Percentiles rank a stretch among this genome's conserved stretches.
Conservation (phyloP, 2,797 vertebrate genomes). For the Emydoidea blandingii region DNA sequence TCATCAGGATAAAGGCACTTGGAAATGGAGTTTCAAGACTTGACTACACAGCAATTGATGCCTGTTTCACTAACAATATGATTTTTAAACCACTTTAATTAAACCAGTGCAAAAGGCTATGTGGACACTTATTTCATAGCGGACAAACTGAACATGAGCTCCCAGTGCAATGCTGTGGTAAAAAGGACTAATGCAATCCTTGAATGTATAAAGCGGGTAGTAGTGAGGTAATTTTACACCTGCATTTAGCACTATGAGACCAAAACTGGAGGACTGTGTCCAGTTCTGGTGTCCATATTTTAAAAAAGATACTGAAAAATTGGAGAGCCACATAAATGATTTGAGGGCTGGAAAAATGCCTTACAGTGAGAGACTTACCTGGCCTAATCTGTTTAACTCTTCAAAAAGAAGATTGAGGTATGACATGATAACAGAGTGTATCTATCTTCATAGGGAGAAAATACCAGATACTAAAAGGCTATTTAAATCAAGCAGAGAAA, state of each 20-base stretch:
- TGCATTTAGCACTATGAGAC: neutral
- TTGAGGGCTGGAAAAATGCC: neutral
- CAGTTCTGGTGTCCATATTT: neutral
- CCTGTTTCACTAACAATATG: neutral
- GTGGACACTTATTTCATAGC: neutral
- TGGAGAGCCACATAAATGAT: neutral
- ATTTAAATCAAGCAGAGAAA: neutral
- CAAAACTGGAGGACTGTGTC: neutral
- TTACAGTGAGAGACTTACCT: neutral
- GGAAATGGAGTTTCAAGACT: constrained; percentile 1
- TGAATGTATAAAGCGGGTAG: neutral
- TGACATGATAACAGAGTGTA: neutral
- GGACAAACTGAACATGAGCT: neutral
- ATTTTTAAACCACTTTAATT: neutral
- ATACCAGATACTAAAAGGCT: accelerated
- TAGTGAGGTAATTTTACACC: neutral
- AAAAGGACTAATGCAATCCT: neutral
- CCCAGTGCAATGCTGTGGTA: neutral
- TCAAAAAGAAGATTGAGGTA: neutral
- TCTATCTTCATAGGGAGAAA: neutral
- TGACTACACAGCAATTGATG: neutral
- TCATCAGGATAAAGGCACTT: neutral
- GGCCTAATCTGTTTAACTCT: neutral
- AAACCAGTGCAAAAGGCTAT: neutral
- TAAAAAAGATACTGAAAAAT: neutral